phyloP scores from a whole-genome alignment of 1,140 invertebrate genomes.

The Coptotermes formosanus region DNA sequence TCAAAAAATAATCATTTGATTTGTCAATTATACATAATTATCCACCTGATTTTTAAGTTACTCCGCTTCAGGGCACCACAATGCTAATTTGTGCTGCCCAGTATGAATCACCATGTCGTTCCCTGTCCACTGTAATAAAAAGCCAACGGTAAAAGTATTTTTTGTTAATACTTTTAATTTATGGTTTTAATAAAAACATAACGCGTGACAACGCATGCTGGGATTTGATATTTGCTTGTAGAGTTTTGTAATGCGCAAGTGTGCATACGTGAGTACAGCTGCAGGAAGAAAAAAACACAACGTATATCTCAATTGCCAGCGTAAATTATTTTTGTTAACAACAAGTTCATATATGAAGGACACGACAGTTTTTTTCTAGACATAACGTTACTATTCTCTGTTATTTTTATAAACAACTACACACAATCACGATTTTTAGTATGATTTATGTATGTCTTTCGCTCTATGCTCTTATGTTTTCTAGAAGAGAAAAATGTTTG shows the following conservation, averaged over 20 bases:
- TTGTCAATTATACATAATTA: background rate
- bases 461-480: too few relatives aligned
- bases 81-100: background rate
- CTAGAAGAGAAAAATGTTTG: too few relatives aligned
- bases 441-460: background rate
- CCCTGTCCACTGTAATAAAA: too few relatives aligned
- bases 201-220: background rate
- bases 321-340: background rate
- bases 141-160: background rate
- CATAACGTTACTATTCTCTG: background rate
- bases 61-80: background rate
- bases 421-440: background rate
- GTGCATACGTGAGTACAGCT: background rate
- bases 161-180: background rate
- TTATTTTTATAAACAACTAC: background rate
- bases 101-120: background rate
- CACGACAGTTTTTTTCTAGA: background rate
- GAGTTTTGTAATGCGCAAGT: background rate
- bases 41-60: background rate
- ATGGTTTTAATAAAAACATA: slow-evolving; percentile 11
- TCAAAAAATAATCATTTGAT: background rate
- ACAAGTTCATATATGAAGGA: background rate
- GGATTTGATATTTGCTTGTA: background rate
- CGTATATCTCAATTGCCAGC: background rate
- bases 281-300: background rate